Percentiles rank a stretch among this genome's conserved stretches.
Conservation (phyloP, 2,797 vertebrate species). For the Adelosebastes latens region DNA sequence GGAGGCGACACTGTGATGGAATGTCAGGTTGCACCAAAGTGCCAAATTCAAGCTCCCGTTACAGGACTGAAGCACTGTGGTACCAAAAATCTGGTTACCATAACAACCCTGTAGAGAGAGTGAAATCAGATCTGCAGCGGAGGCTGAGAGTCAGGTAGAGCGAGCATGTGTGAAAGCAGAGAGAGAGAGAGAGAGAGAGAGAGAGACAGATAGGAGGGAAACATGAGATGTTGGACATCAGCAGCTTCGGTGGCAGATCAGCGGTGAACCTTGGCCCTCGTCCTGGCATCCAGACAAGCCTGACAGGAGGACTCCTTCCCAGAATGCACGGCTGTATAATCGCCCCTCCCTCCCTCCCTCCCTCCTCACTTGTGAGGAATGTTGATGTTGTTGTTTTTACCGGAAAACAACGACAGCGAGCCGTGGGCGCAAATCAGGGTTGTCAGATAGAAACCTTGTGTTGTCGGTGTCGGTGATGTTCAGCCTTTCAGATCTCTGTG, state of each 20-base stretch:
- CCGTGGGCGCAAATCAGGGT: not conserved
- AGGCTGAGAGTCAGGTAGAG: constrained; percentile 38
- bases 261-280: constrained; percentile 50
- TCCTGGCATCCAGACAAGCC: constrained; percentile 33
- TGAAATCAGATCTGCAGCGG: constrained; percentile 32
- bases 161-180: constrained; percentile 17
- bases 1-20: not conserved
- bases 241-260: constrained; percentile 53
- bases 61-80: not conserved
- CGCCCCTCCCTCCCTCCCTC: not conserved
- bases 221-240: constrained; percentile 49
- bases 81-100: constrained; percentile 53
- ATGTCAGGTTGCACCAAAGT: not conserved
- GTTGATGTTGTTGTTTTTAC: not conserved
- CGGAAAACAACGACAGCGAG: not conserved
- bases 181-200: constrained; percentile 27
- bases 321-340: constrained; percentile 25
- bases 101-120: constrained; percentile 47
- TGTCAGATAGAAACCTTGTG: not conserved
- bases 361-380: not conserved
- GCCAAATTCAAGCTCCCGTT: not conserved
- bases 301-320: constrained; percentile 39
- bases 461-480: not conserved
- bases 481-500: not conserved
- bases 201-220: constrained; percentile 1